These are phyloP conservation scores for Gila orcuttii DNA, from an alignment of 2,113 vertebrate species.

Conservation along the genomic window DNA sequence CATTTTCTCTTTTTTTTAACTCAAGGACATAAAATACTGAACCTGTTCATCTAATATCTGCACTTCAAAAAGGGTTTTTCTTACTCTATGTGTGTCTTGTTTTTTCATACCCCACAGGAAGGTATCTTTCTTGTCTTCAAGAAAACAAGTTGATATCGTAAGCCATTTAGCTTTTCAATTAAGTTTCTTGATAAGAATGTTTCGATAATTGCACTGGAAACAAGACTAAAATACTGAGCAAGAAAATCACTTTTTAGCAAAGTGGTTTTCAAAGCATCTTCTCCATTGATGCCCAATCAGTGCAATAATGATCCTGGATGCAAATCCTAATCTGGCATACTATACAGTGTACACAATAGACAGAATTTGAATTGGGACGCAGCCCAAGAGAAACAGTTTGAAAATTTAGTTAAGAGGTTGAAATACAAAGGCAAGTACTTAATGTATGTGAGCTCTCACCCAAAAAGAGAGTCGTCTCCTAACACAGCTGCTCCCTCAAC, in stretches of 20 bases:
- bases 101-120: too few relatives aligned
- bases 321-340: too few relatives aligned
- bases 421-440: too few relatives aligned
- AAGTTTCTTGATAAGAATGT: neutral
- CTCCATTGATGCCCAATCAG: neutral
- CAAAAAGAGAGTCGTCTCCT: conserved; percentile 93
- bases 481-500: conserved; percentile 91
- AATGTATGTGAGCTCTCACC: conserved; percentile 76
- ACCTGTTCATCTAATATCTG: too few relatives aligned
- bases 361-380: neutral
- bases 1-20: neutral
- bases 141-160: neutral
- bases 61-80: too few relatives aligned
- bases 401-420: neutral
- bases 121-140: neutral
- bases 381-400: neutral
- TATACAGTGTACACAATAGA: too few relatives aligned
- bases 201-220: neutral
- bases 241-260: neutral
- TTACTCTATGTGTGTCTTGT: too few relatives aligned
- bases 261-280: neutral
- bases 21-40: too few relatives aligned
- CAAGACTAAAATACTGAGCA: neutral
- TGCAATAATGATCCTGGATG: too few relatives aligned
- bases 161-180: neutral